phyloP scores from a whole-genome alignment of 2,888 invertebrate genomes.

The Mayetiola destructor region DNA sequence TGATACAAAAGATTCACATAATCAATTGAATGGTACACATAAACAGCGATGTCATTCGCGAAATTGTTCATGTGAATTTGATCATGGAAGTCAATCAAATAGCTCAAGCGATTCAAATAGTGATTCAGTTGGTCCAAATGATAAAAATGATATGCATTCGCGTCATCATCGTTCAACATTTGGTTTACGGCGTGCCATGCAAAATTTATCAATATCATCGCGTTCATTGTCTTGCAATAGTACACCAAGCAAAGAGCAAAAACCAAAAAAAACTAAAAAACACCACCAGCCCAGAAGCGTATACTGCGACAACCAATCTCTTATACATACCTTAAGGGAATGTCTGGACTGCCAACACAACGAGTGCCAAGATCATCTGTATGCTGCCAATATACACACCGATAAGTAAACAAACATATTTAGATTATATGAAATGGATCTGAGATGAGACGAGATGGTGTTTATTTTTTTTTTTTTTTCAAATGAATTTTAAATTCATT shows the following conservation, averaged over 20 bases:
- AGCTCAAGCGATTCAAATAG: conserved; percentile 41
- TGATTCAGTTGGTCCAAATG: conserved; percentile 34
- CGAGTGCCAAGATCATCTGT: conserved; percentile 50
- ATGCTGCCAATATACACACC: conserved; percentile 37
- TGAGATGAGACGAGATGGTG: too few species aligned
- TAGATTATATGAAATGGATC: too few species aligned
- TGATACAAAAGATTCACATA: neutral
- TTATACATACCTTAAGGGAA: conserved; percentile 65
- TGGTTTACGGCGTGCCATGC: conserved; percentile 56
- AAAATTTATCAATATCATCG: conserved; percentile 47
- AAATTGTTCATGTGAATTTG: conserved; percentile 6
- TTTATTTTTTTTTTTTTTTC: too few species aligned
- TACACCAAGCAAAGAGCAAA: conserved; percentile 21
- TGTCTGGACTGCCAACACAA: conserved; percentile 69
- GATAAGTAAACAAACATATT: conserved; percentile 37
- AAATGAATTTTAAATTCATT: too few species aligned
- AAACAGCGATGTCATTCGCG: neutral
- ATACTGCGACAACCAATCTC: conserved; percentile 64
- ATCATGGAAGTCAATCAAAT: conserved; percentile 26
- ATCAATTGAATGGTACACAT: neutral
- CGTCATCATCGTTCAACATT: conserved; percentile 40
- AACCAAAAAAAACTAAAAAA: conserved; percentile 13
- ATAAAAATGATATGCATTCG: conserved; percentile 5
- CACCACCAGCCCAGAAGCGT: conserved; percentile 46
- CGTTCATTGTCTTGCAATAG: conserved; percentile 51